Evolutionary conservation across 2,797 vertebrate genomes (phyloP).

Genomic region (Cyclopterus lumpus): DNA sequence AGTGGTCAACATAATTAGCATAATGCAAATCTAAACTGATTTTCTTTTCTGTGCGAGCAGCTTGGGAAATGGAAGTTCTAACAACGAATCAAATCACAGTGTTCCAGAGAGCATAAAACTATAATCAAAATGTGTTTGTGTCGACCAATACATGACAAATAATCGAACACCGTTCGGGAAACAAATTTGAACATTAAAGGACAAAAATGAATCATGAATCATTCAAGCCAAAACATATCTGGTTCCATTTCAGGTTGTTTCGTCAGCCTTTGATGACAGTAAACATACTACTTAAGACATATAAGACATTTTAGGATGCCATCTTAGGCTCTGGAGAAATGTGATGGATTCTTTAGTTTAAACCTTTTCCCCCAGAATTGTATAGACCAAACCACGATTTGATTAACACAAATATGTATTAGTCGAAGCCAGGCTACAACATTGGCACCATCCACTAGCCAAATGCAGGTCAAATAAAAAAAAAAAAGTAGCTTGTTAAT

Average conservation of each 20-base stretch:
- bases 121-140: neutral
- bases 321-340: neutral
- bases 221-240: neutral
- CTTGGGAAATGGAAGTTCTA: neutral
- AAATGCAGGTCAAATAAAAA: neutral
- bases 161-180: neutral
- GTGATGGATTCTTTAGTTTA: neutral
- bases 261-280: too few relatives aligned
- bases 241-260: neutral
- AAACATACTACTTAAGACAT: neutral
- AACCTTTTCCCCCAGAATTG: neutral
- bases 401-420: neutral
- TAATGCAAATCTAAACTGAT: slow-evolving; percentile 33
- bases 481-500: neutral
- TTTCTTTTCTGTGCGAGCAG: slow-evolving; percentile 4
- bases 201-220: neutral
- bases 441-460: neutral
- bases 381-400: neutral
- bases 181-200: neutral
- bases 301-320: neutral
- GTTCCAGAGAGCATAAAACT: neutral
- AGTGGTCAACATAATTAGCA: slow-evolving; percentile 35
- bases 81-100: neutral
- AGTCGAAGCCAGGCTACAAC: neutral
- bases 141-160: neutral